phyloP scores from a whole-genome alignment of 2,113 vertebrate genomes.

The Trichomycterus rosablanca region DNA sequence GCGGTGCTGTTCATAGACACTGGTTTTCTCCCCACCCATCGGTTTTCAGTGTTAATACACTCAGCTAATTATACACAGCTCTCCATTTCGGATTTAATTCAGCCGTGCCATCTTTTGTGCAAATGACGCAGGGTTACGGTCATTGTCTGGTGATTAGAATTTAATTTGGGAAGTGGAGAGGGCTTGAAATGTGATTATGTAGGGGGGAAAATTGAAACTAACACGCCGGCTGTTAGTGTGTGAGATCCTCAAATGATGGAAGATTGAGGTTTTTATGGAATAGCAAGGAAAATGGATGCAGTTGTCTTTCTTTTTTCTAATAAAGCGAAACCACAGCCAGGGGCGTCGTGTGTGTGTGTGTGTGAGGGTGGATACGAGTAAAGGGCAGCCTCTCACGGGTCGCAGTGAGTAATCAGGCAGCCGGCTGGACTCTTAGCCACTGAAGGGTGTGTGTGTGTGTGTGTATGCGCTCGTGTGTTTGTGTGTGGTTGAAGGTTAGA shows the following conservation, averaged over 20 bases:
- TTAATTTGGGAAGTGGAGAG: conserved; percentile 33
- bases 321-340: conserved; percentile 15
- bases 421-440: conserved; percentile 8
- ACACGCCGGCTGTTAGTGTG: not conserved
- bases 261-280: conserved; percentile 8
- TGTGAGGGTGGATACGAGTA: not conserved
- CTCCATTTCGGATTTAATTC: conserved; percentile 35
- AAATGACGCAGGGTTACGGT: conserved; percentile 32
- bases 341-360: not conserved
- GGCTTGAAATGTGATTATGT: conserved; percentile 36
- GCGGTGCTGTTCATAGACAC: not conserved
- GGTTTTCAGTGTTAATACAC: conserved; percentile 26
- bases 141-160: conserved; percentile 42
- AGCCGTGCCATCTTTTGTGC: conserved; percentile 35
- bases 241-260: conserved; percentile 12
- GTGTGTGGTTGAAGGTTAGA: conserved; percentile 37
- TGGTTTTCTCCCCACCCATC: not conserved
- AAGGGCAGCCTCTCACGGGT: conserved; percentile 24
- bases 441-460: conserved; percentile 3
- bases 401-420: conserved; percentile 31
- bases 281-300: not conserved
- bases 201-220: conserved; percentile 16
- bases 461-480: conserved; percentile 17
- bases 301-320: conserved; percentile 21
- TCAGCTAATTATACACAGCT: conserved; percentile 14